These are phyloP conservation scores for Parthenolecanium corni DNA, from an alignment of 2,888 invertebrate genomes.

Conservation along the genomic window DNA sequence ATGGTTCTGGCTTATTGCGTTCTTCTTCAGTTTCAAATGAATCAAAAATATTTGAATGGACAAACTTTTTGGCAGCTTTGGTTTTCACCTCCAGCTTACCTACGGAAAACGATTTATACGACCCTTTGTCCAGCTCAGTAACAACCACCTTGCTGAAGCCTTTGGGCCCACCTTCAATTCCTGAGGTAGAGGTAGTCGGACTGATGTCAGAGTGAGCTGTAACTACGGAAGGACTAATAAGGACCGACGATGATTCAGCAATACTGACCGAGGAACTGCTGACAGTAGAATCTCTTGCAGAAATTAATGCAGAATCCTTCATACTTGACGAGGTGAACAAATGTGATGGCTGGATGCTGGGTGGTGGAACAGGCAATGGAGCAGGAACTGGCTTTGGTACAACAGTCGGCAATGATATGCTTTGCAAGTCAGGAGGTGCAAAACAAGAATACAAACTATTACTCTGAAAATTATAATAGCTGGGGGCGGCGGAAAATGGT, in stretches of 20 bases:
- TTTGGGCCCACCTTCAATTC: neutral
- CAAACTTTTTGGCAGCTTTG: constrained; percentile 17
- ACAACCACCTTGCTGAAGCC: neutral
- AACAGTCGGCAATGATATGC: neutral
- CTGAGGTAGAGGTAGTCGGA: too few relatives aligned
- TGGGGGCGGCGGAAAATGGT: neutral
- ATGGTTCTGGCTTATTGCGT: neutral
- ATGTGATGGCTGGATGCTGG: neutral
- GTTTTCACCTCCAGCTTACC: constrained; percentile 13
- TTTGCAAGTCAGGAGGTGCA: neutral
- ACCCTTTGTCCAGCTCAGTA: neutral
- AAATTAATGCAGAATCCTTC: too few relatives aligned
- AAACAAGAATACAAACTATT: neutral
- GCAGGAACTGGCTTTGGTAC: constrained; percentile 7
- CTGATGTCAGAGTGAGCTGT: too few relatives aligned
- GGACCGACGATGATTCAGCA: too few relatives aligned
- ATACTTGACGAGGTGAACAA: too few relatives aligned
- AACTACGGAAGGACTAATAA: too few relatives aligned
- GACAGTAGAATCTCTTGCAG: too few relatives aligned
- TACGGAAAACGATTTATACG: constrained; percentile 9
- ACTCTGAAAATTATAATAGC: neutral
- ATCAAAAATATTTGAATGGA: constrained; percentile 21
- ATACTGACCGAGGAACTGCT: too few relatives aligned
- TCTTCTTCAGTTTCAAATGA: constrained; percentile 10
- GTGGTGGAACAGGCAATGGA: constrained; percentile 9